These are phyloP conservation scores for Lampropteryx suffumata DNA, from an alignment of 2,888 invertebrate species.

Conservation along the genomic window DNA sequence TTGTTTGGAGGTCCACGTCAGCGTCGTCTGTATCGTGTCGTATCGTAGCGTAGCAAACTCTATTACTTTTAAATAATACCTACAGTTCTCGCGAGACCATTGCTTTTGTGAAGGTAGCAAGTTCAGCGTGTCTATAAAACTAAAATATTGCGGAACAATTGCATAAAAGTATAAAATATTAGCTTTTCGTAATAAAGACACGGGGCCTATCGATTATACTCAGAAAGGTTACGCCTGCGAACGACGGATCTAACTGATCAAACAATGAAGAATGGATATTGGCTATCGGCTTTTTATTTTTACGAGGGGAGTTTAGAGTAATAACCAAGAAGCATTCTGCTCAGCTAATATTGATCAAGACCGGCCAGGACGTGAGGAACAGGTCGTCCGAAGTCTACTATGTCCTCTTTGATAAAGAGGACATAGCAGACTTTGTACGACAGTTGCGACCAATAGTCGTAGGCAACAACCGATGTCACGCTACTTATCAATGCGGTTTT, in stretches of 20 bases:
- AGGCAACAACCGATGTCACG: too few species aligned
- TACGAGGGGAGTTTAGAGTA: constrained; percentile 34
- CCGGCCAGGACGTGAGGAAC: constrained; percentile 41
- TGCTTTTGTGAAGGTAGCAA: neutral
- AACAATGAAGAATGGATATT: constrained; percentile 32
- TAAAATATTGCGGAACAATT: constrained; percentile 19
- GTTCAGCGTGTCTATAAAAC: constrained; percentile 4
- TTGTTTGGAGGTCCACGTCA: too few species aligned
- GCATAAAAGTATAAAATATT: constrained; percentile 9
- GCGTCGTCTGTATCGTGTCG: too few species aligned
- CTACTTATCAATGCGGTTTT: too few species aligned
- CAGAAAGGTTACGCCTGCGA: constrained; percentile 31
- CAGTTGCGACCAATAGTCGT: too few species aligned
- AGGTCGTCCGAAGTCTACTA: constrained; percentile 31
- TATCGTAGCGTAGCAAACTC: too few species aligned
- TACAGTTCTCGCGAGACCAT: neutral
- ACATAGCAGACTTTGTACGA: constrained; percentile 31
- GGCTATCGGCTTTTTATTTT: constrained; percentile 30
- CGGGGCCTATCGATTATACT: constrained; percentile 39
- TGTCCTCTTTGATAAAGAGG: too few species aligned
- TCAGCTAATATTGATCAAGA: constrained; percentile 49
- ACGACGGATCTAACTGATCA: constrained; percentile 26
- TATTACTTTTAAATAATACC: neutral
- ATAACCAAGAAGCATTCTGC: constrained; percentile 34
- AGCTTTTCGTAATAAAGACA: constrained; percentile 31